Percentiles rank a stretch among this genome's conserved stretches.
Conservation (phyloP, 2,113 vertebrate genomes). For the Microcebus ravelobensis region DNA sequence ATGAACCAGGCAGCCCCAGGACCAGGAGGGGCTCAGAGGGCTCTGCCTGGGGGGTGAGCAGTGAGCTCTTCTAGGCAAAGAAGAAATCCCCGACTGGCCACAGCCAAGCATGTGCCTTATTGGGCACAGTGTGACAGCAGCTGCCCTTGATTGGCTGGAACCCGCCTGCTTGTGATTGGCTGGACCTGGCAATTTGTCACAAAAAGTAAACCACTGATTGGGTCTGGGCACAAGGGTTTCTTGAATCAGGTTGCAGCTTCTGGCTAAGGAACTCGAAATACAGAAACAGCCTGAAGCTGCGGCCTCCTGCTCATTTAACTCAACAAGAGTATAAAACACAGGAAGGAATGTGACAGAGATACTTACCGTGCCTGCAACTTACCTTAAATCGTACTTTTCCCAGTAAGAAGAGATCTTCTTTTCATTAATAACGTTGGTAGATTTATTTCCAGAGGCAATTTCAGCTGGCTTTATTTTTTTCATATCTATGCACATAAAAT, state of each 20-base stretch:
- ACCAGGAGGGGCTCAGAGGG: too few relatives aligned
- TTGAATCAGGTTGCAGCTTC: not conserved
- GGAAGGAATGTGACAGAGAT: not conserved
- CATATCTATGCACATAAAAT: not conserved
- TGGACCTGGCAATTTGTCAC: not conserved
- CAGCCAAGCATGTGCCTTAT: not conserved
- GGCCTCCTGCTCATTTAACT: too few relatives aligned
- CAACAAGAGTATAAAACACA: not conserved
- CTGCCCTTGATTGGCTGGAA: not conserved
- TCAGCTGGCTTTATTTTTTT: not conserved
- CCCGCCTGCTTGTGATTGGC: not conserved
- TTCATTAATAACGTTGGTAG: not conserved
- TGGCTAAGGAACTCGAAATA: not conserved
- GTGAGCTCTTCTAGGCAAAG: fast-evolving
- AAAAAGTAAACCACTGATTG: not conserved
- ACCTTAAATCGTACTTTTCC: not conserved
- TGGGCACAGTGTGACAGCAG: not conserved
- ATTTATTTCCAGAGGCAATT: not conserved
- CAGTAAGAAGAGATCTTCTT: not conserved
- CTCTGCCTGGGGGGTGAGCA: fast-evolving
- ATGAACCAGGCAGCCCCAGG: not conserved
- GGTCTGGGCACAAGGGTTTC: not conserved
- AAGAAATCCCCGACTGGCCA: not conserved
- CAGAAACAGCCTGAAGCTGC: not conserved
- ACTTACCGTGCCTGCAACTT: not conserved